Conservation (phyloP, 2,888 invertebrate species). For the Heliconius ismenius region DNA sequence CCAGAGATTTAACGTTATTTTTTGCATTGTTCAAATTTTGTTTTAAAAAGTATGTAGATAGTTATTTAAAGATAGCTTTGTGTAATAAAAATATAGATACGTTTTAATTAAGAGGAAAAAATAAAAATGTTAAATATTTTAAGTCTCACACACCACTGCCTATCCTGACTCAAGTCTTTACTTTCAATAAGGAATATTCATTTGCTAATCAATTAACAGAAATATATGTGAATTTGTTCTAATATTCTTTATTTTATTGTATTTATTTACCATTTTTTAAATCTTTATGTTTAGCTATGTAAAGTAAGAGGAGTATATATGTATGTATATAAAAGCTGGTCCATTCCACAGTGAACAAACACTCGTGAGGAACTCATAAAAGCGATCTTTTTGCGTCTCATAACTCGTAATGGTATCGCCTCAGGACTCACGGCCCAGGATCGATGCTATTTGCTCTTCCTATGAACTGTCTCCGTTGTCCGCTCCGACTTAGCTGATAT, state of each 20-base stretch:
- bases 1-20: background rate
- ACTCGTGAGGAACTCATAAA: slow-evolving; percentile 15
- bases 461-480: slow-evolving; percentile 9
- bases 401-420: slow-evolving; percentile 15
- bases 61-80: background rate
- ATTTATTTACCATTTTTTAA: no score
- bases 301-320: no score
- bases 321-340: background rate
- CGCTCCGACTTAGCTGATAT: background rate
- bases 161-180: no score
- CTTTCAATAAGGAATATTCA: no score
- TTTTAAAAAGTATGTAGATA: background rate
- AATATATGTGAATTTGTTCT: no score
- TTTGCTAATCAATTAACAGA: no score
- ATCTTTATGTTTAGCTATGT: no score
- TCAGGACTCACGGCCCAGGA: background rate
- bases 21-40: background rate
- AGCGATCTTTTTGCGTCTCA: slow-evolving; percentile 14
- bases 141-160: no score
- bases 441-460: slow-evolving; percentile 5
- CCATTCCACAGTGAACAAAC: background rate
- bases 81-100: background rate
- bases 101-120: no score
- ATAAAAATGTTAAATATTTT: no score
- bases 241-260: no score